These are phyloP conservation scores for Isaurus tuberculatus DNA, from an alignment of 92 coral and sea anemone species.

Conservation along the genomic window DNA sequence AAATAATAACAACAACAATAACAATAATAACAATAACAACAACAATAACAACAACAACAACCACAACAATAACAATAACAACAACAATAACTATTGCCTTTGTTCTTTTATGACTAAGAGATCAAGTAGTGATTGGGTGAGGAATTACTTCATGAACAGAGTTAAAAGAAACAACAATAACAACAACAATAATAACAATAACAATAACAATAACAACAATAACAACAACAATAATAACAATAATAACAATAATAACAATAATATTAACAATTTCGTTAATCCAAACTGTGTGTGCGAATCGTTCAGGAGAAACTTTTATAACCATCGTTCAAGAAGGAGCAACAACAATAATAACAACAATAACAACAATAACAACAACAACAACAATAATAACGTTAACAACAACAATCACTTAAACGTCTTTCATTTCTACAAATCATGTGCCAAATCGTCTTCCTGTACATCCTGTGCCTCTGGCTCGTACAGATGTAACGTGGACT, in stretches of 20 bases:
- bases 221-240: constrained; percentile 25
- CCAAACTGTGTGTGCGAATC: constrained; percentile 24
- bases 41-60: background rate
- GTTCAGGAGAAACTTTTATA: constrained; percentile 19
- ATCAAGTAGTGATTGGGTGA: constrained; percentile 7
- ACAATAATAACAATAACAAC: constrained; percentile 3
- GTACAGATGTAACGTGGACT: constrained; percentile 29
- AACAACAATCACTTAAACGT: constrained; percentile 8
- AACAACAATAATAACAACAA: constrained; percentile 38
- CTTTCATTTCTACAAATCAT: constrained; percentile 35
- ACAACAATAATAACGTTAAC: constrained; percentile 4
- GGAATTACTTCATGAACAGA: constrained; percentile 1
- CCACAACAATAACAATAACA: background rate
- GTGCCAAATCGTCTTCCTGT: constrained; percentile 23
- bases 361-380: constrained; percentile 29
- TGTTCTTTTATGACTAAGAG: too few relatives aligned
- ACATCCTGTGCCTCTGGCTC: constrained; percentile 31
- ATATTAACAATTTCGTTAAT: background rate
- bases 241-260: constrained; percentile 8
- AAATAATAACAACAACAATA: background rate
- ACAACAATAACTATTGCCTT: background rate
- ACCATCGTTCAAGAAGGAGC: background rate
- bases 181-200: constrained; percentile 31
- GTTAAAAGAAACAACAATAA: constrained; percentile 23
- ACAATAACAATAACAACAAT: constrained; percentile 30